Evolutionary conservation across 2,888 invertebrate genomes (phyloP).

Genomic region (Blomia tropicalis): DNA sequence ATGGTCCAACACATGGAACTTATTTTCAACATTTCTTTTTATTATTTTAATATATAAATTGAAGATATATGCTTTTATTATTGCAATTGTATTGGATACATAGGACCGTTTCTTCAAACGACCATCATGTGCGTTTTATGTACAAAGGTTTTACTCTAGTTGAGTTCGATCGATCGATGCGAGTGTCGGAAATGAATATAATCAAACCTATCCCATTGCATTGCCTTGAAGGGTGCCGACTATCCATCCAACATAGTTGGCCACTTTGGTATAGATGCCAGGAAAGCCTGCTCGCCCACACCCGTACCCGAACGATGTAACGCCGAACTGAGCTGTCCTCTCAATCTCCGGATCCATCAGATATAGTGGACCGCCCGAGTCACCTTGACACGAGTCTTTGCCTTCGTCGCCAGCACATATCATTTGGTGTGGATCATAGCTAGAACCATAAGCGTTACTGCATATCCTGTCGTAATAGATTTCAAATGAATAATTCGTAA

Average conservation of each 20-base stretch:
- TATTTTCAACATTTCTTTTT: too few species aligned
- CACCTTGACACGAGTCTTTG: slow-evolving; percentile 69
- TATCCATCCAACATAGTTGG: slow-evolving; percentile 47
- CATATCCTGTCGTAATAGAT: background rate
- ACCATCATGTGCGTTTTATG: too few species aligned
- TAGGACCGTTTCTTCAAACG: too few species aligned
- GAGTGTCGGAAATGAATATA: too few species aligned
- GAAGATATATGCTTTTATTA: too few species aligned
- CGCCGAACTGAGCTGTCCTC: slow-evolving; percentile 58
- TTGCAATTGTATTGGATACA: too few species aligned
- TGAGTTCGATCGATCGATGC: too few species aligned
- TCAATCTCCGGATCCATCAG: slow-evolving; percentile 48
- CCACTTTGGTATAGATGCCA: slow-evolving; percentile 51
- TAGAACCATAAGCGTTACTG: background rate
- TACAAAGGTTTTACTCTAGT: too few species aligned
- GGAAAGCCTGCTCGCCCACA: slow-evolving; percentile 60
- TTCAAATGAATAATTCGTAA: background rate
- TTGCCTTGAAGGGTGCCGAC: slow-evolving; percentile 35
- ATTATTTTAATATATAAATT: too few species aligned
- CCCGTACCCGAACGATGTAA: slow-evolving; percentile 69
- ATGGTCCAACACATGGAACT: too few species aligned
- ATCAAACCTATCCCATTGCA: too few species aligned
- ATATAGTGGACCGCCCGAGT: slow-evolving; percentile 67
- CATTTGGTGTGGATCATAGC: slow-evolving; percentile 17
- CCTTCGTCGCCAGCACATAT: slow-evolving; percentile 45